phyloP scores from a whole-genome alignment of 2,888 invertebrate genomes.

The Esperia sulphurella region DNA sequence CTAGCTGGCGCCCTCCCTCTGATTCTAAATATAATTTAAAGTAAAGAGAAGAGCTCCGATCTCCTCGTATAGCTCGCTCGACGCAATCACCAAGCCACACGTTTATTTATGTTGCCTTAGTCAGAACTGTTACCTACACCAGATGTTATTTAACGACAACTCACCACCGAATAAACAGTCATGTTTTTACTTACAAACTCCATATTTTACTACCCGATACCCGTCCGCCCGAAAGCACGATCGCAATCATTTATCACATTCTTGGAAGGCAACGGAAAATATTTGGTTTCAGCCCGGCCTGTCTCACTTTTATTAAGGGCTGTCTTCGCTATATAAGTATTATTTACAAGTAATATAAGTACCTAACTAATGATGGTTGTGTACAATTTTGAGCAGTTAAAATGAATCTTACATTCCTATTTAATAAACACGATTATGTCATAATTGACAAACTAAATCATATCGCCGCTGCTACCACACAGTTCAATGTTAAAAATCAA shows the following conservation, averaged over 20 bases:
- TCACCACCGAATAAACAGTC: slow-evolving; percentile 59
- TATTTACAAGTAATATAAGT: not conserved
- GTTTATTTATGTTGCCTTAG: slow-evolving; percentile 75
- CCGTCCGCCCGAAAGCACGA: slow-evolving; percentile 9
- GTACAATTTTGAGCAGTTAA: not conserved
- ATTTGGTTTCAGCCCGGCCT: slow-evolving; percentile 12
- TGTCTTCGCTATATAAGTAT: not conserved
- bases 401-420: slow-evolving; percentile 18
- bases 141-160: slow-evolving; percentile 74
- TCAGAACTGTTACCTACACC: slow-evolving; percentile 70
- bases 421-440: slow-evolving; percentile 16
- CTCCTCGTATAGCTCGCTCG: slow-evolving; percentile 26
- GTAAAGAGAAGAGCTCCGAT: slow-evolving; percentile 17
- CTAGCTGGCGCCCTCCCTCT: not conserved
- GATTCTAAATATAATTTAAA: slow-evolving; percentile 21
- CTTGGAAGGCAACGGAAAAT: slow-evolving; percentile 11
- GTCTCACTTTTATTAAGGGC: slow-evolving; percentile 11
- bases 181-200: slow-evolving; percentile 26
- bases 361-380: not conserved
- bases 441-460: slow-evolving; percentile 14
- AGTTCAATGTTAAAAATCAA: slow-evolving; percentile 11
- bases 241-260: slow-evolving; percentile 14
- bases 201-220: slow-evolving; percentile 11
- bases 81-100: slow-evolving; percentile 39
- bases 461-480: slow-evolving; percentile 27